Conservation (phyloP, 2,113 vertebrate species). For the Eulemur macaco region DNA sequence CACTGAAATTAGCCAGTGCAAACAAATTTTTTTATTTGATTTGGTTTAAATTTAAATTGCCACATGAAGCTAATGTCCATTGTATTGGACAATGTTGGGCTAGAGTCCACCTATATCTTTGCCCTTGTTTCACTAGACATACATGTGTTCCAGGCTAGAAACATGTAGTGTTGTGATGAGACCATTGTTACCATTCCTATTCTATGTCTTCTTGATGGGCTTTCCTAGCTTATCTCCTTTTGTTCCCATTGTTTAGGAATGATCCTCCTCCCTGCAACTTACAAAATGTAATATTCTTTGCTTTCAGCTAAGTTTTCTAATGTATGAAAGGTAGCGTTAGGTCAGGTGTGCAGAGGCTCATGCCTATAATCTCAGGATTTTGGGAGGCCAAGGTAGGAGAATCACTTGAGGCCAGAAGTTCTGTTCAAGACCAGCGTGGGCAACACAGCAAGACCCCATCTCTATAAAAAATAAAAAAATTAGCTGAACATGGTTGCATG, state of each 20-base stretch:
- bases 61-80: not conserved
- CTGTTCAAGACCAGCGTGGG: too few relatives aligned
- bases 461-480: too few relatives aligned
- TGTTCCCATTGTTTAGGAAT: not conserved
- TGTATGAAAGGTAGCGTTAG: not conserved
- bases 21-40: slow-evolving; percentile 7
- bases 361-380: not conserved
- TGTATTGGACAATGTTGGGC: not conserved
- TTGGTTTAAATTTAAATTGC: not conserved
- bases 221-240: not conserved
- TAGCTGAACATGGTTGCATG: too few relatives aligned
- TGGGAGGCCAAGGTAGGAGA: too few relatives aligned
- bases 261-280: not conserved
- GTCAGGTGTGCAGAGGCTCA: too few relatives aligned
- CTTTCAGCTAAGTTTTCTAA: slow-evolving; percentile 32
- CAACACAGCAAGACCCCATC: too few relatives aligned
- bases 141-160: not conserved
- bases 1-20: not conserved
- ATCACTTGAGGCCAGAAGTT: too few relatives aligned
- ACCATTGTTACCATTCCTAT: not conserved
- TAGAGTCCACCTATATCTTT: slow-evolving; percentile 17
- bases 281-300: not conserved
- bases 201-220: not conserved
- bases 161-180: not conserved
- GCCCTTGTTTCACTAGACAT: not conserved